These are phyloP conservation scores for Andricus curvator DNA, from an alignment of 2,888 invertebrate species.

Conservation along the genomic window DNA sequence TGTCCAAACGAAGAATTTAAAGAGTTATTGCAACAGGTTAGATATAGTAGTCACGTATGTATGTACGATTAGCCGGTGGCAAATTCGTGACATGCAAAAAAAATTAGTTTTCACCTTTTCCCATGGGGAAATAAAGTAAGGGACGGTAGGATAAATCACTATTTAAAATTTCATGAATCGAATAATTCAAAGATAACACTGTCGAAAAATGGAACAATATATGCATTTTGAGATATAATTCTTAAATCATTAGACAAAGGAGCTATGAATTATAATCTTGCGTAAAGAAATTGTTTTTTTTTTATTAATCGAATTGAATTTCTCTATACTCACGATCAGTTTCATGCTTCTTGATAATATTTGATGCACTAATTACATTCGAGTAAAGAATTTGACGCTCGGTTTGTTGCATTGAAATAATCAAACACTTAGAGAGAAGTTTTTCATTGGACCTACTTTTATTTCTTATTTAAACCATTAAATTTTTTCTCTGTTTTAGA, in stretches of 20 bases:
- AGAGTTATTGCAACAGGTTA: slow-evolving; percentile 7
- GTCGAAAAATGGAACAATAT: background rate
- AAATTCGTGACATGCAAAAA: slow-evolving; percentile 22
- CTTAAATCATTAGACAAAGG: background rate
- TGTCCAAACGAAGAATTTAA: background rate
- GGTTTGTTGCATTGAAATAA: slow-evolving; percentile 4
- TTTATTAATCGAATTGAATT: slow-evolving; percentile 1
- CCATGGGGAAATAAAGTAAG: background rate
- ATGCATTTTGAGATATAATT: background rate
- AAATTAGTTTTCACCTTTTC: background rate
- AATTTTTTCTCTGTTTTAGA: background rate
- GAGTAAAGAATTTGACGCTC: slow-evolving; percentile 10
- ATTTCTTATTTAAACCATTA: background rate
- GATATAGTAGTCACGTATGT: slow-evolving; percentile 33
- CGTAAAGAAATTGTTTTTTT: too few relatives aligned
- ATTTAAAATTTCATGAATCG: too few relatives aligned
- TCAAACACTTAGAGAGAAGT: slow-evolving; percentile 16
- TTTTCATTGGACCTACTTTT: slow-evolving; percentile 19
- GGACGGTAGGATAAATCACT: too few relatives aligned
- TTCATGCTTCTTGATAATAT: background rate
- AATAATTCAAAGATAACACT: background rate
- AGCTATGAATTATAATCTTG: too few relatives aligned
- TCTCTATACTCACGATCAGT: background rate
- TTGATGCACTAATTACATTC: slow-evolving; percentile 25
- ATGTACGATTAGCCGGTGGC: slow-evolving; percentile 13